Percentiles rank a stretch among this genome's conserved stretches.
phyloP scores from a whole-genome alignment of 2,888 invertebrate genomes.

The Dynastes tityus region DNA sequence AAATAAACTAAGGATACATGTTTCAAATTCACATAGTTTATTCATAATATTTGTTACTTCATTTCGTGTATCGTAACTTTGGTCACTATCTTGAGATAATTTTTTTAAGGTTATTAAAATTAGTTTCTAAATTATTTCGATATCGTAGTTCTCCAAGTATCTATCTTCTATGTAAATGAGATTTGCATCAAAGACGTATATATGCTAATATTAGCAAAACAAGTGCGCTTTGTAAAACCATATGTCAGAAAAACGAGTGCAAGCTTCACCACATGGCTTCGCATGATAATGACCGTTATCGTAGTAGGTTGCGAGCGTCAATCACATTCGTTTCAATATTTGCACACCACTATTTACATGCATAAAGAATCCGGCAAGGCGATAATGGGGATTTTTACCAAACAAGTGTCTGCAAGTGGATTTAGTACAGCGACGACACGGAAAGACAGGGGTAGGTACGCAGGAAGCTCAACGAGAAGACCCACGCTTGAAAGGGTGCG shows the following conservation, averaged over 20 bases:
- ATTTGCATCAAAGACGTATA: background rate
- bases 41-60: no score
- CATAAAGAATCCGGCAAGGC: conserved; percentile 62
- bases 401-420: conserved; percentile 67
- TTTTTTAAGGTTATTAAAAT: no score
- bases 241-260: conserved; percentile 56
- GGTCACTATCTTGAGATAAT: no score
- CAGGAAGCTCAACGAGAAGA: conserved; percentile 49
- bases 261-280: conserved; percentile 56
- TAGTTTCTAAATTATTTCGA: no score
- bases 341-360: conserved; percentile 65
- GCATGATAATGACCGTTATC: conserved; percentile 61
- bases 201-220: conserved; percentile 13
- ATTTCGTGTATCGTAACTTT: no score
- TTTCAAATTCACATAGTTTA: no score
- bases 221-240: conserved; percentile 47
- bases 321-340: conserved; percentile 62
- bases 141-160: no score
- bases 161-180: background rate
- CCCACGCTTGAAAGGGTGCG: conserved; percentile 41
- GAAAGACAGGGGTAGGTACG: conserved; percentile 60
- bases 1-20: no score
- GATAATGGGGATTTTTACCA: conserved; percentile 67
- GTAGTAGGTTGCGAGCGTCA: conserved; percentile 56
- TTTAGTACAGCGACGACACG: conserved; percentile 63